A percentile compares a stretch with the other conserved stretches of the same genome.
phyloP scores from a whole-genome alignment of 1,140 invertebrate species.

The Coelopa frigida region DNA sequence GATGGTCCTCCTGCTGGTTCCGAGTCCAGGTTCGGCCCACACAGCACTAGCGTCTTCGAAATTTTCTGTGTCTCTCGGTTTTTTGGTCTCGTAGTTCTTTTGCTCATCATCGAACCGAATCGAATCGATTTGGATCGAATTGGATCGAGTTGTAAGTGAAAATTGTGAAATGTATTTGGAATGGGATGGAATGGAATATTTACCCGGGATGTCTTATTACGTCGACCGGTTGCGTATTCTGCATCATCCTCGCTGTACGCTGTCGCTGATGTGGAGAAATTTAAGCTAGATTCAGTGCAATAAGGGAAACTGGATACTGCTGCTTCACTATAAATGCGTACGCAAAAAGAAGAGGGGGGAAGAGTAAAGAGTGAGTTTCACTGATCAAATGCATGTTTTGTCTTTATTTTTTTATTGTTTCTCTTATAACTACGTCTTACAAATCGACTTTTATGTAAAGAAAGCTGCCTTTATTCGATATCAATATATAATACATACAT shows the following conservation, averaged over 20 bases:
- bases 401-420: not conserved
- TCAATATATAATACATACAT: too few species aligned
- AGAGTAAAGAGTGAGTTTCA: constrained; percentile 9
- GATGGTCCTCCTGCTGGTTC: too few species aligned
- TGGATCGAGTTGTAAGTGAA: not conserved
- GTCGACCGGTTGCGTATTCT: constrained; percentile 48
- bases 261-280: constrained; percentile 46
- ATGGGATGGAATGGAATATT: constrained; percentile 34
- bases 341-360: constrained; percentile 39
- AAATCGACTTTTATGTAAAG: too few species aligned
- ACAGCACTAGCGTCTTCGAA: too few species aligned
- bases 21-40: too few species aligned
- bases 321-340: constrained; percentile 43
- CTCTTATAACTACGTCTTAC: too few species aligned
- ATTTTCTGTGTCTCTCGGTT: too few species aligned
- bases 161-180: constrained; percentile 13
- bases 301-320: constrained; percentile 46
- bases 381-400: not conserved
- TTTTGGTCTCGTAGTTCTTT: not conserved
- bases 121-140: too few species aligned
- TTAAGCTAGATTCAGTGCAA: constrained; percentile 46
- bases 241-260: constrained; percentile 51
- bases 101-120: too few species aligned
- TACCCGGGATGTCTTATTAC: constrained; percentile 49
- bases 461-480: too few species aligned